A percentile compares a stretch with the other conserved stretches of the same genome.
Evolutionary conservation across 2,113 vertebrate genomes (phyloP).

Genomic region (Zeus faber): DNA sequence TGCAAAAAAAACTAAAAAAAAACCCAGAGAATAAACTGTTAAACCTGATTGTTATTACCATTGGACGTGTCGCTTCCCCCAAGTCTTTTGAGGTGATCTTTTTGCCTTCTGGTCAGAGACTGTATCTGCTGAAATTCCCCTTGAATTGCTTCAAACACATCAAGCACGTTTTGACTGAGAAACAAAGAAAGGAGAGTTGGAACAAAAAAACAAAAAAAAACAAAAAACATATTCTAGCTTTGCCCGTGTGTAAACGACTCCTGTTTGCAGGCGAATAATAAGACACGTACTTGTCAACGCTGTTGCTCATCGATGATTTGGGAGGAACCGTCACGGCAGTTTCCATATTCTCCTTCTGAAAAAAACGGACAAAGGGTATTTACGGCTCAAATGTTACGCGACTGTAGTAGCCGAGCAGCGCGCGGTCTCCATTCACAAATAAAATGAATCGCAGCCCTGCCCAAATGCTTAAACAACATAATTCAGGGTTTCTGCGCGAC

Average conservation of each 20-base stretch:
- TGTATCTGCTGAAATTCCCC: conserved; percentile 90
- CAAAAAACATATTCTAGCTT: neutral
- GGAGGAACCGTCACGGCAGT: conserved; percentile 39
- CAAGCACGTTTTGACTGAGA: conserved; percentile 84
- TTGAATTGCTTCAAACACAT: conserved; percentile 85
- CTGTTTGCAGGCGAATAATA: conserved; percentile 1
- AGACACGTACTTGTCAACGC: conserved; percentile 66
- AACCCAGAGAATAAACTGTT: no score
- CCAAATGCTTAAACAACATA: no score
- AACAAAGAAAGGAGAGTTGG: conserved; percentile 38
- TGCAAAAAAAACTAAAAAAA: conserved; percentile 19
- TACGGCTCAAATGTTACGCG: no score
- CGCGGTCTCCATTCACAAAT: neutral
- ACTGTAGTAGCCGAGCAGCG: no score
- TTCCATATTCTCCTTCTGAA: conserved; percentile 54
- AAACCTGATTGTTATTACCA: conserved; percentile 74
- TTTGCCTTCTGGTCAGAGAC: conserved; percentile 86
- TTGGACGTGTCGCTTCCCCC: conserved; percentile 79
- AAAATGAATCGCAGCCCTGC: neutral
- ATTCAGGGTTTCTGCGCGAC: no score
- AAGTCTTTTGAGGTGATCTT: conserved; percentile 89
- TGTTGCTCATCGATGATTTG: conserved; percentile 40
- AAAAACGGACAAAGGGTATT: conserved; percentile 44
- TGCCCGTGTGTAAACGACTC: neutral
- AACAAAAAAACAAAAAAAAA: no score